These are phyloP conservation scores for Euplagia quadripunctaria DNA, from an alignment of 2,888 invertebrate genomes.

Conservation along the genomic window DNA sequence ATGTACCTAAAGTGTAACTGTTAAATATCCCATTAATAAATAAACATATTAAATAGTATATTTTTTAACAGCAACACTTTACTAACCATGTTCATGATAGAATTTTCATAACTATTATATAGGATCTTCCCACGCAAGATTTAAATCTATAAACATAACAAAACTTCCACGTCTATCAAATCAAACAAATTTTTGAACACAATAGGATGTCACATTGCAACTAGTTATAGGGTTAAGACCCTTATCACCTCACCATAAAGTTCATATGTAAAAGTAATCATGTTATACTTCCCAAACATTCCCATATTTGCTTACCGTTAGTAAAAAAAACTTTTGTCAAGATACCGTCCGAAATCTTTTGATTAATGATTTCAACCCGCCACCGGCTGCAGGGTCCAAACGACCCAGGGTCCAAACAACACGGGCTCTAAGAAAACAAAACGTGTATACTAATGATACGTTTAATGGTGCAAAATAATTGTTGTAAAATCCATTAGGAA, in stretches of 20 bases:
- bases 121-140: conserved; percentile 50
- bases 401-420: conserved; percentile 65
- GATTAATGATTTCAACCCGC: conserved; percentile 81
- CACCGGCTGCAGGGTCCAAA: conserved; percentile 63
- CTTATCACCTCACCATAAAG: conserved; percentile 12
- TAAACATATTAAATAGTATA: too few relatives aligned
- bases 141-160: conserved; percentile 29
- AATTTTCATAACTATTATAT: neutral
- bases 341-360: conserved; percentile 67
- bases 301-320: conserved; percentile 81
- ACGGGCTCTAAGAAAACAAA: conserved; percentile 75
- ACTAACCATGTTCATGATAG: neutral
- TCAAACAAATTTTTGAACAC: conserved; percentile 42
- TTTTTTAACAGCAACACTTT: neutral
- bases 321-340: conserved; percentile 79
- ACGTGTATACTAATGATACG: conserved; percentile 79
- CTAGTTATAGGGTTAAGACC: conserved; percentile 13
- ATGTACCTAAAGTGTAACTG: too few relatives aligned
- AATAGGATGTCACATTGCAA: conserved; percentile 25
- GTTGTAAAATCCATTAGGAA: conserved; percentile 75
- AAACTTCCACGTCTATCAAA: conserved; percentile 48
- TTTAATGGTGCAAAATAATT: conserved; percentile 81
- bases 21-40: too few relatives aligned
- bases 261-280: neutral
- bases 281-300: conserved; percentile 55